A percentile compares a stretch with the other conserved stretches of the same genome.
These are phyloP conservation scores for Poecilia wingei DNA, from an alignment of 2,797 vertebrate genomes.

Conservation along the genomic window DNA sequence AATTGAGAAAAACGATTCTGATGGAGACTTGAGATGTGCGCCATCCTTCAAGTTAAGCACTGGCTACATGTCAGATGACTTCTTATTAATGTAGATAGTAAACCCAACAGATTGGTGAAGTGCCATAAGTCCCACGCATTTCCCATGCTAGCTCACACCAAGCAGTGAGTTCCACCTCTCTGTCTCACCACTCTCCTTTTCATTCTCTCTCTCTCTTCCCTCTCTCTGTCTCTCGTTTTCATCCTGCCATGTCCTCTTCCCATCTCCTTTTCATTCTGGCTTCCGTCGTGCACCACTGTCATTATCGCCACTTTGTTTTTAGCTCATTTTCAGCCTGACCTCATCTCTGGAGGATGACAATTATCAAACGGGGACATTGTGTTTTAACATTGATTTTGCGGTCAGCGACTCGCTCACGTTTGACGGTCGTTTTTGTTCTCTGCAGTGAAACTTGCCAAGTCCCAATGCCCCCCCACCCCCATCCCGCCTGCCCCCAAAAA, in stretches of 20 bases:
- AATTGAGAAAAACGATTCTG: neutral
- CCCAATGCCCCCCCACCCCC: slow-evolving; percentile 9
- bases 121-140: slow-evolving; percentile 81
- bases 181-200: slow-evolving; percentile 34
- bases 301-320: slow-evolving; percentile 74
- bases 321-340: slow-evolving; percentile 75
- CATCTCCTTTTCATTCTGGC: slow-evolving; percentile 59
- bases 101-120: slow-evolving; percentile 64
- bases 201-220: slow-evolving; percentile 33
- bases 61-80: neutral
- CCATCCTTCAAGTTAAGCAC: neutral
- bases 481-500: neutral
- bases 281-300: slow-evolving; percentile 53
- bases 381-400: slow-evolving; percentile 74
- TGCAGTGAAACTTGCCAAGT: slow-evolving; percentile 49
- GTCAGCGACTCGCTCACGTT: slow-evolving; percentile 68
- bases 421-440: slow-evolving; percentile 58
- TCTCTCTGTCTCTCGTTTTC: slow-evolving; percentile 44
- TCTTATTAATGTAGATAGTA: slow-evolving; percentile 4
- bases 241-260: slow-evolving; percentile 56
- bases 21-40: neutral
- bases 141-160: slow-evolving; percentile 84
- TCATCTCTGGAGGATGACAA: slow-evolving; percentile 75
- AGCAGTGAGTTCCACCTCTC: slow-evolving; percentile 77
- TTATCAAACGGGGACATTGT: slow-evolving; percentile 76